These are phyloP conservation scores for Macrochelys suwanniensis DNA, from an alignment of 2,797 vertebrate genomes.

Conservation along the genomic window DNA sequence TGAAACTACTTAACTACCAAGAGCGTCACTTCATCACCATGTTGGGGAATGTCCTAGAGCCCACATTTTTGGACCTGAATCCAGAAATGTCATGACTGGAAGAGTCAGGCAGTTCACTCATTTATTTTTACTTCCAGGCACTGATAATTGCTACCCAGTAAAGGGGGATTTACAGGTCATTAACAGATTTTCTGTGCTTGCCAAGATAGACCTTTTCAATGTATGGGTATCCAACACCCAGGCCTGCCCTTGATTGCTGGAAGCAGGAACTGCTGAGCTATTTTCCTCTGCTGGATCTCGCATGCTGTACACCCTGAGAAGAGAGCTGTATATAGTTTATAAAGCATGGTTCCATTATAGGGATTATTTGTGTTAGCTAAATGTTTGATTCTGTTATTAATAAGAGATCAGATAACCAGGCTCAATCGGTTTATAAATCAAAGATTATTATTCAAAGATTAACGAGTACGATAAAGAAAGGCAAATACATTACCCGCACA, in stretches of 20 bases:
- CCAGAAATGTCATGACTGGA: not conserved
- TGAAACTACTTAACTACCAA: not conserved
- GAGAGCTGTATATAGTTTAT: not conserved
- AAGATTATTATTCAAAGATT: not conserved
- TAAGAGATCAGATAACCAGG: not conserved
- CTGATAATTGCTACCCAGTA: not conserved
- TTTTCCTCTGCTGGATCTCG: not conserved
- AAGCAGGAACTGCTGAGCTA: not conserved
- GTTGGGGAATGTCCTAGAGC: not conserved
- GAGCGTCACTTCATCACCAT: fast-evolving
- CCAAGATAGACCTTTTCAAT: not conserved
- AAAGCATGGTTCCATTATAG: not conserved
- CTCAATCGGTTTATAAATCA: not conserved
- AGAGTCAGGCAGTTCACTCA: not conserved
- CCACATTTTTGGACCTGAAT: not conserved
- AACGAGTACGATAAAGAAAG: not conserved
- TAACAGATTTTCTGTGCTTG: not conserved
- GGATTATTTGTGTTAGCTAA: not conserved
- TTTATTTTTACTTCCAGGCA: not conserved
- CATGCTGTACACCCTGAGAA: not conserved
- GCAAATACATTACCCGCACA: not conserved
- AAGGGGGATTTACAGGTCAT: not conserved
- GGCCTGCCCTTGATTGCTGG: not conserved
- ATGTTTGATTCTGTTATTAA: not conserved
- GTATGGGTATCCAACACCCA: not conserved